A percentile compares a stretch with the other conserved stretches of the same genome.
phyloP scores from a whole-genome alignment of 2,113 vertebrate genomes.

The Pithys albifrons region DNA sequence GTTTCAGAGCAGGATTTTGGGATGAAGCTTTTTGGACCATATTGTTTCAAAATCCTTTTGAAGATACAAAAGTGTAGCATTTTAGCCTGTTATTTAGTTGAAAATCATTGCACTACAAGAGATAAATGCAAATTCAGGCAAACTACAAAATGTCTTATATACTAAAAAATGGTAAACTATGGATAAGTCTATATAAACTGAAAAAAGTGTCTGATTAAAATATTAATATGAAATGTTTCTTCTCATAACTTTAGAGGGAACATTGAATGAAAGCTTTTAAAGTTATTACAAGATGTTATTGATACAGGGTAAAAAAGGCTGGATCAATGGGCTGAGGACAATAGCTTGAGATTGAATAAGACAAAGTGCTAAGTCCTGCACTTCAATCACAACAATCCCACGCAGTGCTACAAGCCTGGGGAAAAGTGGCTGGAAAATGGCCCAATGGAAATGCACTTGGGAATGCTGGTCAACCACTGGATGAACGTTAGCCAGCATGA shows the following conservation, averaged over 20 bases:
- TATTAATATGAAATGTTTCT: not conserved
- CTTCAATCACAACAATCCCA: too few relatives aligned
- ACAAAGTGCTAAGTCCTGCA: not conserved
- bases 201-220: not conserved
- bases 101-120: not conserved
- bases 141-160: not conserved
- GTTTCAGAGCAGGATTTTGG: not conserved
- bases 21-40: not conserved
- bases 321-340: not conserved
- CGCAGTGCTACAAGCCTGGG: too few relatives aligned
- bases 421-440: too few relatives aligned
- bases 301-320: not conserved
- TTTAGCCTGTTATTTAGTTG: not conserved
- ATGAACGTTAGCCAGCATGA: too few relatives aligned
- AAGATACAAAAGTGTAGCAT: not conserved
- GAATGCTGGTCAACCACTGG: too few relatives aligned
- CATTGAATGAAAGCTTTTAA: not conserved
- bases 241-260: not conserved
- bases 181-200: not conserved
- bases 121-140: not conserved
- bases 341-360: not conserved
- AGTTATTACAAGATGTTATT: not conserved
- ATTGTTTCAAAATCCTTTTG: not conserved
- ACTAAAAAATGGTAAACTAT: not conserved
- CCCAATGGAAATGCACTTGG: too few relatives aligned